Percentiles rank a stretch among this genome's conserved stretches.
phyloP scores from a whole-genome alignment of 1,140 invertebrate genomes.

The Triops longicaudatus region DNA sequence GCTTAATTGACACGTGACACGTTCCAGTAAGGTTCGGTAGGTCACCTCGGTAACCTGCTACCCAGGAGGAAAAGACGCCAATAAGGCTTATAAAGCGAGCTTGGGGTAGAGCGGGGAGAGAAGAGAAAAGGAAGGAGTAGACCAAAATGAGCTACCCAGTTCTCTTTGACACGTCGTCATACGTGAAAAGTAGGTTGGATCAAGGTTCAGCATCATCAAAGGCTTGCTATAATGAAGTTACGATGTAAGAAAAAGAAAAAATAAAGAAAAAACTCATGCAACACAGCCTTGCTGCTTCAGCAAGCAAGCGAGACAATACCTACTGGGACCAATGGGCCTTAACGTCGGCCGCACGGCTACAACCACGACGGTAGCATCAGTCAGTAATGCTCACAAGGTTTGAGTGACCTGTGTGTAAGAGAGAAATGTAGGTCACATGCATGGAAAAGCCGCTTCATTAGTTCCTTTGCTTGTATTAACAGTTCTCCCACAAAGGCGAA shows the following conservation, averaged over 20 bases:
- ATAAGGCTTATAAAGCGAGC: background rate
- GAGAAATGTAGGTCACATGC: too few species aligned
- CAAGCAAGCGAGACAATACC: background rate
- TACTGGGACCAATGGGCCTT: background rate
- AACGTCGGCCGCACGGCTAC: too few species aligned
- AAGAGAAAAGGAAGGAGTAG: background rate
- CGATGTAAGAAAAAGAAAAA: background rate
- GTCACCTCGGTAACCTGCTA: background rate
- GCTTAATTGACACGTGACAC: conserved; percentile 2
- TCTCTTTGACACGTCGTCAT: background rate
- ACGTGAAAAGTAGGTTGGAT: background rate
- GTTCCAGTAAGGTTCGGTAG: background rate
- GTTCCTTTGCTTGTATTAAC: too few species aligned
- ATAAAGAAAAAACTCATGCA: background rate
- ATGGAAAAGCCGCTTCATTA: too few species aligned
- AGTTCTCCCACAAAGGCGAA: too few species aligned
- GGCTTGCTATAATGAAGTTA: background rate
- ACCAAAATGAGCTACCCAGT: background rate
- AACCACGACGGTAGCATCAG: too few species aligned
- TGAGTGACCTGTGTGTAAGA: too few species aligned
- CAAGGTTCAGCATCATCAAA: conserved; percentile 1
- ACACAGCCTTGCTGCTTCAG: background rate
- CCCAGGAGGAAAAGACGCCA: background rate
- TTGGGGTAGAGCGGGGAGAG: background rate
- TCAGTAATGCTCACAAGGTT: too few species aligned